These are phyloP conservation scores for Nilaparvata lugens DNA, from an alignment of 1,140 invertebrate species.

Conservation along the genomic window DNA sequence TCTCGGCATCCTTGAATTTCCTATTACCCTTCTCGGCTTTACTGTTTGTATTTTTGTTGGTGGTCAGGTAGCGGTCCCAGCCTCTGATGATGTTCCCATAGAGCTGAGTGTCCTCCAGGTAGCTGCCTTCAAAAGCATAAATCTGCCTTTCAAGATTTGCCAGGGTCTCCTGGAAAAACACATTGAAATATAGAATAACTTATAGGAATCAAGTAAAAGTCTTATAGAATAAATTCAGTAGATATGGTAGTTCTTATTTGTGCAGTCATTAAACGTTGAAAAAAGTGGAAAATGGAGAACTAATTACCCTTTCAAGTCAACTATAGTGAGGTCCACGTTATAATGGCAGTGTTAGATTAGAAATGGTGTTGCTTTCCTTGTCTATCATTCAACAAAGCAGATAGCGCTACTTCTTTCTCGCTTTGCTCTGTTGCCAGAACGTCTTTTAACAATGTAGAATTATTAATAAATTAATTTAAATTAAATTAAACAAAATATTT, in stretches of 20 bases:
- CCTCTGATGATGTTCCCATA: conserved; percentile 98
- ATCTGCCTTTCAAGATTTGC: conserved; percentile 96
- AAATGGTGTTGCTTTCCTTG: too few species aligned
- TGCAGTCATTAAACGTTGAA: background rate
- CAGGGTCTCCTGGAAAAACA: conserved; percentile 72
- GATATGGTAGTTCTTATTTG: background rate
- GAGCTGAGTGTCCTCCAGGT: conserved; percentile 95
- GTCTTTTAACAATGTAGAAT: too few species aligned
- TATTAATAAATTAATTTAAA: too few species aligned
- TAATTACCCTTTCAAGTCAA: too few species aligned
- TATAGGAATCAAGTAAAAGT: background rate
- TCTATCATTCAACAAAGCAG: too few species aligned
- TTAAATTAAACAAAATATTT: too few species aligned
- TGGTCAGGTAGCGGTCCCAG: conserved; percentile 92
- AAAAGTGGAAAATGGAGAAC: too few species aligned
- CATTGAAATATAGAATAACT: conserved; percentile 21
- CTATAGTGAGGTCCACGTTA: too few species aligned
- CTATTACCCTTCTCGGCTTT: conserved; percentile 93
- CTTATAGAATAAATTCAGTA: background rate
- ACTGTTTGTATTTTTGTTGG: conserved; percentile 86
- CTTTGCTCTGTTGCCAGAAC: too few species aligned
- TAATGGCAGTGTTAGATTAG: too few species aligned
- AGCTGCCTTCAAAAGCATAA: conserved; percentile 98
- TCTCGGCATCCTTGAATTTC: conserved; percentile 96
- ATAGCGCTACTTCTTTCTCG: too few species aligned